Percentiles rank a stretch among this genome's conserved stretches.
phyloP scores from a whole-genome alignment of 2,888 invertebrate species.

The Oeneis ivallda region DNA sequence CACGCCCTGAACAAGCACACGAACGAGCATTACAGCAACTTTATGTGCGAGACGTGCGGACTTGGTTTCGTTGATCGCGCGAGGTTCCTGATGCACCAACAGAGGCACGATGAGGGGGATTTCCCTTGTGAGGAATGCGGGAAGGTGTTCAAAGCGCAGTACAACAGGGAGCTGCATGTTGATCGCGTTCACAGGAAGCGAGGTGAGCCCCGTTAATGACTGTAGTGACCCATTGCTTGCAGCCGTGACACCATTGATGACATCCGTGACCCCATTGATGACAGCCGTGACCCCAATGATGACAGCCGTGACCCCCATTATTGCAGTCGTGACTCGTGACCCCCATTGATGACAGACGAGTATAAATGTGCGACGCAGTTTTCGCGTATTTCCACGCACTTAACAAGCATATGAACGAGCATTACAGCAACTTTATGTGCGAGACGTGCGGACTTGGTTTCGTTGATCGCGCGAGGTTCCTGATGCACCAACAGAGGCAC shows the following conservation, averaged over 20 bases:
- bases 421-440: constrained; percentile 72
- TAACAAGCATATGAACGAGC: constrained; percentile 73
- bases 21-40: constrained; percentile 74
- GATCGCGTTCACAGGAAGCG: constrained; percentile 70
- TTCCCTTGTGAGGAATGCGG: constrained; percentile 68
- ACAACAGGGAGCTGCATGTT: constrained; percentile 74
- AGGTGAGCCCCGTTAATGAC: background rate
- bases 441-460: constrained; percentile 75
- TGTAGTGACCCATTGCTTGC: too few relatives aligned
- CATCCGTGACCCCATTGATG: too few relatives aligned
- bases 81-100: constrained; percentile 9
- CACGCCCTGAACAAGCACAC: constrained; percentile 70
- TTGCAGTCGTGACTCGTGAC: too few relatives aligned
- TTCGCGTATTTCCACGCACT: constrained; percentile 71
- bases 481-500: constrained; percentile 11
- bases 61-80: constrained; percentile 73
- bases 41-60: constrained; percentile 70
- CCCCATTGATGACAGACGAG: too few relatives aligned
- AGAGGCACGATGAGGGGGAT: constrained; percentile 50
- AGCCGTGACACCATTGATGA: too few relatives aligned
- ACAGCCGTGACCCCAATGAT: too few relatives aligned
- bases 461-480: constrained; percentile 55
- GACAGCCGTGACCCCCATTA: too few relatives aligned
- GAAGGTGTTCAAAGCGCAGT: constrained; percentile 72
- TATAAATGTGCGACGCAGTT: constrained; percentile 70